phyloP scores from a whole-genome alignment of 2,113 vertebrate genomes.

The Sakesphorus luctuosus region DNA sequence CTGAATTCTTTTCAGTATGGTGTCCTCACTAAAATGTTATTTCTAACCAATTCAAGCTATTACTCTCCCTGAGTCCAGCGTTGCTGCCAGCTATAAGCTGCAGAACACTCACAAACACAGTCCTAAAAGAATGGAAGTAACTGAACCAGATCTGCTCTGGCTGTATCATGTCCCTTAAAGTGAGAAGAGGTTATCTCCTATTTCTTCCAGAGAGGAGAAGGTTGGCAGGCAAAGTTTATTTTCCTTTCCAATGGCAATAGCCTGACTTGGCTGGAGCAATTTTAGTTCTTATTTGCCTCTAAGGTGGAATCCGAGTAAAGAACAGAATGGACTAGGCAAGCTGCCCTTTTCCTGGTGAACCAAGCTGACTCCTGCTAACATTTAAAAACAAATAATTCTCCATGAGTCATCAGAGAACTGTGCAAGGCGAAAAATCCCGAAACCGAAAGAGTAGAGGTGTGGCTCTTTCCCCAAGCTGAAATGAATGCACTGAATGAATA shows the following conservation, averaged over 20 bases:
- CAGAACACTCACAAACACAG: not conserved
- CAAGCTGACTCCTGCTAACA: constrained; percentile 32
- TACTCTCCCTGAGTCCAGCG: not conserved
- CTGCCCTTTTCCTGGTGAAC: constrained; percentile 55
- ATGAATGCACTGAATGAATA: not conserved
- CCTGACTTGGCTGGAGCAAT: not conserved
- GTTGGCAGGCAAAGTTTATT: constrained; percentile 1
- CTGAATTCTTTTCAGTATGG: not conserved
- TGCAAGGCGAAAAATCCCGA: not conserved
- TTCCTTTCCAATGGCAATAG: constrained; percentile 7
- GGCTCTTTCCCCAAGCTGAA: constrained; percentile 26
- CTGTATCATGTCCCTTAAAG: not conserved
- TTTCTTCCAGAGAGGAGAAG: not conserved
- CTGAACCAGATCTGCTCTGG: not conserved
- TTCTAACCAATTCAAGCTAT: not conserved
- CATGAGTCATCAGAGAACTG: constrained; percentile 47
- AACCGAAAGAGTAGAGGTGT: constrained; percentile 23
- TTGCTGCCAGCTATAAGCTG: not conserved
- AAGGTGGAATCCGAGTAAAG: constrained; percentile 53
- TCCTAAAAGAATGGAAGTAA: not conserved
- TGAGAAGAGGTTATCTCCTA: not conserved
- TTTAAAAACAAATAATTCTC: constrained; percentile 56
- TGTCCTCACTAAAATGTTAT: not conserved
- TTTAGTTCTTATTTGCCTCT: constrained; percentile 10
- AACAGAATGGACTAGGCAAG: constrained; percentile 64